Conservation (phyloP, 2,888 invertebrate species). For the Idaea straminata region DNA sequence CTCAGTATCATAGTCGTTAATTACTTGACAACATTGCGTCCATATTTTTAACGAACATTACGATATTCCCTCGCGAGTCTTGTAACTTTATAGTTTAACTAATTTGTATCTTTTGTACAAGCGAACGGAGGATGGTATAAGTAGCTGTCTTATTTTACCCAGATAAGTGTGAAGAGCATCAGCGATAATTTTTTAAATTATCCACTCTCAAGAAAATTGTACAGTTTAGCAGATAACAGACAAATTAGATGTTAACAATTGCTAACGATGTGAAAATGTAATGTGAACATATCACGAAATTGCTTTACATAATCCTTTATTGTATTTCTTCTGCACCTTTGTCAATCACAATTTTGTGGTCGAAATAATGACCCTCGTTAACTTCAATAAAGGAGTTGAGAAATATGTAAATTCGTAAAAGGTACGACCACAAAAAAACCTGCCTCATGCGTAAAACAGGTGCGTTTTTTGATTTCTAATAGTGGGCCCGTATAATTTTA, state of each 20-base stretch:
- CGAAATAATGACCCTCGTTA: slow-evolving; percentile 75
- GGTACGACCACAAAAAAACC: slow-evolving; percentile 66
- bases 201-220: slow-evolving; percentile 34
- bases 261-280: slow-evolving; percentile 65
- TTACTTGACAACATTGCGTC: slow-evolving; percentile 35
- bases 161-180: slow-evolving; percentile 20
- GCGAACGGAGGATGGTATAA: slow-evolving; percentile 6
- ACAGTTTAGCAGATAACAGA: slow-evolving; percentile 44
- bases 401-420: slow-evolving; percentile 76
- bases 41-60: slow-evolving; percentile 22
- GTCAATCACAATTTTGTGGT: slow-evolving; percentile 76
- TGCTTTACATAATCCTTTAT: slow-evolving; percentile 53
- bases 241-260: slow-evolving; percentile 58
- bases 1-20: slow-evolving; percentile 60
- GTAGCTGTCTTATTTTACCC: slow-evolving; percentile 13
- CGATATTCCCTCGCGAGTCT: slow-evolving; percentile 14
- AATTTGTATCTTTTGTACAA: not conserved
- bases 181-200: slow-evolving; percentile 44
- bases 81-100: slow-evolving; percentile 7
- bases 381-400: slow-evolving; percentile 53
- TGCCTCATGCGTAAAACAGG: slow-evolving; percentile 67
- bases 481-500: slow-evolving; percentile 43
- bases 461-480: slow-evolving; percentile 69
- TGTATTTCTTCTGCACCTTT: slow-evolving; percentile 54
- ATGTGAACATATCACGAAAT: slow-evolving; percentile 44